These are phyloP conservation scores for Sebastes steindachneri DNA, from an alignment of 2,797 vertebrate species.

Conservation along the genomic window DNA sequence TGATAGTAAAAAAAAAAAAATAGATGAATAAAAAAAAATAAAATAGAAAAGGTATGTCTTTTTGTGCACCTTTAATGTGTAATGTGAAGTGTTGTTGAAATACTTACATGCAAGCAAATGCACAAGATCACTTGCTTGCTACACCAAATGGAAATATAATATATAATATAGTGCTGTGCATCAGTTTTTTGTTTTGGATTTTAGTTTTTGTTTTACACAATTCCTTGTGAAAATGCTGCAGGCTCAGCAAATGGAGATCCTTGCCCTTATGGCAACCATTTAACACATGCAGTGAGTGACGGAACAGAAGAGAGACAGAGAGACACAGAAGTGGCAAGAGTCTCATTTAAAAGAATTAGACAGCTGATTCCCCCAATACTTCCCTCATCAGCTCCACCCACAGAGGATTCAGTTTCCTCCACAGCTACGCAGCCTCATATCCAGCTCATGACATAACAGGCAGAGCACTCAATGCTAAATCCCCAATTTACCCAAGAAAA, in stretches of 20 bases:
- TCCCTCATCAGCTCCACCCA: constrained; percentile 42
- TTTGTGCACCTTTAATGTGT: too few relatives aligned
- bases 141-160: too few relatives aligned
- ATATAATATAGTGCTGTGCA: background rate
- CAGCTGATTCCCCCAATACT: constrained; percentile 44
- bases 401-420: constrained; percentile 15
- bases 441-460: constrained; percentile 21
- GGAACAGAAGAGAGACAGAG: constrained; percentile 7
- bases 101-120: too few relatives aligned
- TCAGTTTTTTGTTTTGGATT: background rate
- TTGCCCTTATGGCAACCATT: too few relatives aligned
- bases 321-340: constrained; percentile 22
- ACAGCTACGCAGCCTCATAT: constrained; percentile 27
- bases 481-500: constrained; percentile 39
- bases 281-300: background rate
- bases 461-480: constrained; percentile 51
- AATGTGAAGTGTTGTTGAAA: too few relatives aligned
- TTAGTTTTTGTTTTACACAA: background rate
- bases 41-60: too few relatives aligned
- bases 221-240: background rate
- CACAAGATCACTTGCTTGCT: too few relatives aligned
- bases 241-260: background rate
- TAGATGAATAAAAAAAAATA: too few relatives aligned
- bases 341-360: constrained; percentile 53
- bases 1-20: too few relatives aligned